phyloP scores from a whole-genome alignment of 2,797 vertebrate species.

The Scolopax bukidnonensis region DNA sequence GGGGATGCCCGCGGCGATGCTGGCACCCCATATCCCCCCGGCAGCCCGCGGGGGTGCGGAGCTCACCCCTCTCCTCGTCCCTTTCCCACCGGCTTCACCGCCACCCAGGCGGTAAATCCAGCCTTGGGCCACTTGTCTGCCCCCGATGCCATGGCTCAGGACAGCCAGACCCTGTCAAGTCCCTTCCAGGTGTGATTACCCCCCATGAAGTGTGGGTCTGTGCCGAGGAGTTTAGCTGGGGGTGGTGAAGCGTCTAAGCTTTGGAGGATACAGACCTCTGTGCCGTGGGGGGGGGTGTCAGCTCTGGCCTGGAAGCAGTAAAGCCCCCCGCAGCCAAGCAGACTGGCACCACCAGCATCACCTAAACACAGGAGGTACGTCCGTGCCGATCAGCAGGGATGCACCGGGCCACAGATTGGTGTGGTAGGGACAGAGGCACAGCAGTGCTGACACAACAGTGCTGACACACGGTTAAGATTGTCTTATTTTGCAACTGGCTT shows the following conservation, averaged over 20 bases:
- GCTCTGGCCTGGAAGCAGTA: background rate
- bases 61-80: background rate
- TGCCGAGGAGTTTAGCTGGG: fast-evolving
- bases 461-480: background rate
- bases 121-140: fast-evolving
- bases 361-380: fast-evolving
- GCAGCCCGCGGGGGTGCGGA: too few species aligned
- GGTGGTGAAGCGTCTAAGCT: background rate
- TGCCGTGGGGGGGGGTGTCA: fast-evolving
- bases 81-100: fast-evolving
- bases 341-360: fast-evolving
- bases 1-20: too few species aligned
- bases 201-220: fast-evolving
- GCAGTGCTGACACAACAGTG: fast-evolving
- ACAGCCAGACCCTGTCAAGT: background rate
- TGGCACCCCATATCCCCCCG: too few species aligned
- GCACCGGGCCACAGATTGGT: background rate
- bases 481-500: background rate
- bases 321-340: fast-evolving
- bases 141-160: fast-evolving
- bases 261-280: background rate
- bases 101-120: background rate
- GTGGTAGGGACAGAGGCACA: background rate
- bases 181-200: fast-evolving
- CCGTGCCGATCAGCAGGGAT: fast-evolving